Percentiles rank a stretch among this genome's conserved stretches.
Conservation (phyloP, 2,888 invertebrate genomes). For the Tetragonisca angustula region DNA sequence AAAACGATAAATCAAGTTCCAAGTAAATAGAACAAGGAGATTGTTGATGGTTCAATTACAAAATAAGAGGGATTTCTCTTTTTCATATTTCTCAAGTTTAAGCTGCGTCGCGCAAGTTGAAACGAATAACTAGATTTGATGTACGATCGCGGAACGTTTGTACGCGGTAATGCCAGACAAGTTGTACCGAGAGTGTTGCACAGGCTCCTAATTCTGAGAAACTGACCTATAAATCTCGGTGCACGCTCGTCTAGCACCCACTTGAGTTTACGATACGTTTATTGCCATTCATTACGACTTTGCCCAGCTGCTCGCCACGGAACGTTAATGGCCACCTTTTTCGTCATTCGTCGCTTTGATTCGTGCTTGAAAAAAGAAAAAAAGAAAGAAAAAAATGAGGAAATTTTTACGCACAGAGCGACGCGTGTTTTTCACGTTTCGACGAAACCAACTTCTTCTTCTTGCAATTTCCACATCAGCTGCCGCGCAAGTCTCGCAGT, state of each 20-base stretch:
- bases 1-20: too few species aligned
- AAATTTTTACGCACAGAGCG: too few species aligned
- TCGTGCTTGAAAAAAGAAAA: too few species aligned
- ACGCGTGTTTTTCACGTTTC: too few species aligned
- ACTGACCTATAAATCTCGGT: constrained; percentile 21
- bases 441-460: too few species aligned
- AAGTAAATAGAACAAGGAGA: too few species aligned
- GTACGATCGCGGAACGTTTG: not conserved
- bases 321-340: not conserved
- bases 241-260: constrained; percentile 5
- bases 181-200: constrained; percentile 10
- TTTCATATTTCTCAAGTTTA: not conserved
- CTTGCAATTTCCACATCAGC: too few species aligned
- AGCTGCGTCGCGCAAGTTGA: not conserved
- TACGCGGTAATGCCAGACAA: not conserved
- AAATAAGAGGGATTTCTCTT: not conserved
- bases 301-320: not conserved
- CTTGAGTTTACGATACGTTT: constrained; percentile 23
- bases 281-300: constrained; percentile 20
- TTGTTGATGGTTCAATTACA: not conserved
- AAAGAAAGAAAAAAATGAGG: too few species aligned
- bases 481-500: too few species aligned
- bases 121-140: not conserved
- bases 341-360: not conserved
- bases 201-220: constrained; percentile 21